Percentiles rank a stretch among this genome's conserved stretches.
Conservation (phyloP, 1,140 invertebrate species). For the Aphelenchoides fujianensis region DNA sequence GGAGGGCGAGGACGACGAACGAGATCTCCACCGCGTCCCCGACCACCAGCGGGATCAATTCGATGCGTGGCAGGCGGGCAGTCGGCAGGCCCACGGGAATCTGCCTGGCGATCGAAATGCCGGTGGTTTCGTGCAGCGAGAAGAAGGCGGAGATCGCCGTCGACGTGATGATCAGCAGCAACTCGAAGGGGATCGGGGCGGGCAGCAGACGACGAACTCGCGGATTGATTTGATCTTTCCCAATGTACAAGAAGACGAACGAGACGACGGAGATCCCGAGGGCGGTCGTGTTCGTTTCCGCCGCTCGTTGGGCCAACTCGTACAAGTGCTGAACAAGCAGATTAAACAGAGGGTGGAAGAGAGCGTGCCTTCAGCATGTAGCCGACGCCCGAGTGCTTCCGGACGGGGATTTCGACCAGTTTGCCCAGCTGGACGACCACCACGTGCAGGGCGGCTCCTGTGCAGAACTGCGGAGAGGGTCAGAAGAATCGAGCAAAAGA, state of each 20-base stretch:
- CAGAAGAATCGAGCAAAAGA: no score
- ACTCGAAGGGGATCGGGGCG: constrained; percentile 54
- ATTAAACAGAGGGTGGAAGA: no score
- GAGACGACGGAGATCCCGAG: constrained; percentile 32
- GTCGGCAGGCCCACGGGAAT: constrained; percentile 58
- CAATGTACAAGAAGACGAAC: constrained; percentile 45
- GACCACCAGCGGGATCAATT: constrained; percentile 57
- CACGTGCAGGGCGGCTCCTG: constrained; percentile 45
- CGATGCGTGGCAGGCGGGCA: constrained; percentile 56
- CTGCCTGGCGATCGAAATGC: constrained; percentile 41
- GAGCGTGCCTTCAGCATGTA: constrained; percentile 38
- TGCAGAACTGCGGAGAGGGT: no score
- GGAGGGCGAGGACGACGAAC: constrained; percentile 67
- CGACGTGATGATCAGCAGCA: constrained; percentile 47
- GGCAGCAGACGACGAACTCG: constrained; percentile 28
- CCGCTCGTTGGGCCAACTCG: constrained; percentile 33
- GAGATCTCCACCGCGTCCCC: constrained; percentile 64
- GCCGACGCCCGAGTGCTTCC: constrained; percentile 26
- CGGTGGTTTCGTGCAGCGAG: constrained; percentile 26
- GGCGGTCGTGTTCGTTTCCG: constrained; percentile 42
- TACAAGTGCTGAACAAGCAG: constrained; percentile 51
- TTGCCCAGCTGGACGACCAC: constrained; percentile 45
- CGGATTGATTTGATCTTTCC: constrained; percentile 48
- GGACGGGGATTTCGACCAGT: constrained; percentile 33
- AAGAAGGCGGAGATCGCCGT: constrained; percentile 43